phyloP scores from a whole-genome alignment of 2,888 invertebrate species.

The Hyles lineata region DNA sequence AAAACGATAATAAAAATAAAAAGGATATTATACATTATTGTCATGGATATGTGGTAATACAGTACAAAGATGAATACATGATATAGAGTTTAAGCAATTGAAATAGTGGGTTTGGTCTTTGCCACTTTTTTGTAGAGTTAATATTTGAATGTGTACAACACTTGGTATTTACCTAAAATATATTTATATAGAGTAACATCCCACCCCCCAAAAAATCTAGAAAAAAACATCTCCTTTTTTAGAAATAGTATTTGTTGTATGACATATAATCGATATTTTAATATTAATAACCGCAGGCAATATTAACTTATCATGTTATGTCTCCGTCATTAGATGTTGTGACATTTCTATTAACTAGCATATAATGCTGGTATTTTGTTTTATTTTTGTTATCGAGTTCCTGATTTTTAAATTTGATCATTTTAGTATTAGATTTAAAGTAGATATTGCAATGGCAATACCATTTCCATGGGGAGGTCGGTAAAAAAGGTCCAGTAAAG shows the following conservation, averaged over 20 bases:
- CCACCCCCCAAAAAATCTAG: not conserved
- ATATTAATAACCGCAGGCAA: constrained; percentile 17
- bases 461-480: constrained; percentile 19
- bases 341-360: not conserved
- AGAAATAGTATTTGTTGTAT: constrained; percentile 15
- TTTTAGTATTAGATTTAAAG: constrained; percentile 5
- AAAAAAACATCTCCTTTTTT: not conserved
- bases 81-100: constrained; percentile 13
- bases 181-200: constrained; percentile 11
- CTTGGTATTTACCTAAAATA: constrained; percentile 13
- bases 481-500: constrained; percentile 1
- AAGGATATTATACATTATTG: constrained; percentile 16
- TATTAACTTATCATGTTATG: not conserved
- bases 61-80: constrained; percentile 22
- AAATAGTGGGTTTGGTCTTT: constrained; percentile 30
- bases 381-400: not conserved
- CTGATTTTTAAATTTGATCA: not conserved
- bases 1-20: constrained; percentile 14
- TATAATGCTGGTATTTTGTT: constrained; percentile 2
- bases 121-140: constrained; percentile 33
- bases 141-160: constrained; percentile 19
- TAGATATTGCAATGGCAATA: constrained; percentile 30
- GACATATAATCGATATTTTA: constrained; percentile 9
- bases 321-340: not conserved
- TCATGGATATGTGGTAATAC: constrained; percentile 15